Evolutionary conservation across 2,888 invertebrate genomes (phyloP), one percentile per base, ranked within the genome.

Genomic region (Apomyelois bistriatella): DNA sequence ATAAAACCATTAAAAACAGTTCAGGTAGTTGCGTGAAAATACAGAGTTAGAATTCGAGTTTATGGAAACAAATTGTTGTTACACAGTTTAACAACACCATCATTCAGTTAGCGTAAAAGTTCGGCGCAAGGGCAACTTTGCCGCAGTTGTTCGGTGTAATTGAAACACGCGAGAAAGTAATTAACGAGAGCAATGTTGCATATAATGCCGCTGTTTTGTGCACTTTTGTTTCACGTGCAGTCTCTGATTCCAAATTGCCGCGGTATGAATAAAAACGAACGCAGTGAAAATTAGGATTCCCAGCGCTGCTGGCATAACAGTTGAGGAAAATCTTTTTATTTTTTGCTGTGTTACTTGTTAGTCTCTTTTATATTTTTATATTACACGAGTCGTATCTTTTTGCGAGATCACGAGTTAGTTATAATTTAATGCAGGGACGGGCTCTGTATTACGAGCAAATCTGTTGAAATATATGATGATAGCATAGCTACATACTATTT

Each of bases 101-200:
- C 57, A 57, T 62, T 61, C 65, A 61, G 56, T 58, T 58, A 54
- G 58, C 56, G 57, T 52, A 66, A 61, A 68, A 73, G 69, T 73
- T 70, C 56, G 66, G 67, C 67, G 65, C 57, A 62, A 68, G 60
- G 64, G 63, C 70, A 70, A 74, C 68, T 73, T 72, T 60, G 57
- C 60, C 57, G 53, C 59, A 58, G 73, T 42, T 59, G 69, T 72
- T 59, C 53, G 54, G 57, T 55, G 65, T 68, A 78, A 76, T 74
- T 76, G 75, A 71, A 73, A 74, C 74, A 69, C 64, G 74, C 70
- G 64, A 70, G 64, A 55, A 57, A 62, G 68, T 68, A 70, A 71
- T 78, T 70, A 62, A 68, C 65, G 64, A 58, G 56, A 58, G 63
- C 60, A 56, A 62, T 66, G 54, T 59, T 61, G 56, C 57, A 61